A percentile compares a stretch with the other conserved stretches of the same genome.
Evolutionary conservation across 2,888 invertebrate genomes (phyloP).

Genomic region (Leucophenga montana): DNA sequence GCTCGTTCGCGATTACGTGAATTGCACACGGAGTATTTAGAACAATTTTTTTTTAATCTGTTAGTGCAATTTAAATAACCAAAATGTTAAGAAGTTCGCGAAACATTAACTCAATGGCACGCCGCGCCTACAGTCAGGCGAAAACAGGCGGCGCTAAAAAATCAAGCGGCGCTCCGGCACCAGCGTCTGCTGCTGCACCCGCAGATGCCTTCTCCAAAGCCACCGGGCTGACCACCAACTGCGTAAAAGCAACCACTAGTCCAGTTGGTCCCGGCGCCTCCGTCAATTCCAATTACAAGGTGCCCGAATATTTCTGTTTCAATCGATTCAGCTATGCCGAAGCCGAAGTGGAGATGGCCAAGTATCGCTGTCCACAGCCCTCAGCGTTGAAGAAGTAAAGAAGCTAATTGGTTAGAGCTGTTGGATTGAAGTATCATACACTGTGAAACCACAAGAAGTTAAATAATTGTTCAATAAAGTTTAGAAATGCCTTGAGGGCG

Average conservation of each 20-base stretch:
- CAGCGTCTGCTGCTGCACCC: slow-evolving; percentile 31
- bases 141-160: slow-evolving; percentile 38
- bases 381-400: slow-evolving; percentile 74
- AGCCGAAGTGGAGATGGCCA: slow-evolving; percentile 88
- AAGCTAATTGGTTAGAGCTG: slow-evolving; percentile 3
- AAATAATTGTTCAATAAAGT: not conserved
- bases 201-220: slow-evolving; percentile 73
- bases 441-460: slow-evolving; percentile 1
- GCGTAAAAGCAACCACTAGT: slow-evolving; percentile 74
- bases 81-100: slow-evolving; percentile 53
- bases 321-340: slow-evolving; percentile 85
- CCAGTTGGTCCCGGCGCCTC: slow-evolving; percentile 71
- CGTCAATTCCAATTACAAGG: slow-evolving; percentile 81
- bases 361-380: slow-evolving; percentile 86
- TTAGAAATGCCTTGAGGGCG: too few species aligned
- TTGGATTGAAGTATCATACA: not conserved
- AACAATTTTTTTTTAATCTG: slow-evolving; percentile 16
- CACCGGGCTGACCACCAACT: slow-evolving; percentile 79
- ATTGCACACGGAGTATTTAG: slow-evolving; percentile 36
- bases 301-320: slow-evolving; percentile 90
- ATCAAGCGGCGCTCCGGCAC: slow-evolving; percentile 18
- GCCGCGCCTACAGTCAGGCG: slow-evolving; percentile 54
- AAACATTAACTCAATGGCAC: slow-evolving; percentile 42
- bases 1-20: slow-evolving; percentile 60
- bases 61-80: not conserved